Evolutionary conservation across 2,113 vertebrate genomes (phyloP).

Genomic region (Lasiurus borealis): DNA sequence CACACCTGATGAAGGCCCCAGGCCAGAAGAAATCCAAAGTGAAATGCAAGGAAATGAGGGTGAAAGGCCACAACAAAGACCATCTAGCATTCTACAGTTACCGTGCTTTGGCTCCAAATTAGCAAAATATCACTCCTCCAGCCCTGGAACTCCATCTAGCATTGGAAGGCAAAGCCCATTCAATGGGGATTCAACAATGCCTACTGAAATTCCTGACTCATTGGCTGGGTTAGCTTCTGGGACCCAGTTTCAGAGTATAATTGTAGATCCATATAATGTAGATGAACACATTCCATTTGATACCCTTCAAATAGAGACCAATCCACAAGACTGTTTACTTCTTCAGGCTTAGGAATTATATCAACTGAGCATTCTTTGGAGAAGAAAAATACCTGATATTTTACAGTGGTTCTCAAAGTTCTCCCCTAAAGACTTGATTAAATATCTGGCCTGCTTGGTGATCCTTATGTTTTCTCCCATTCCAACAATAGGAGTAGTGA

Average conservation of each 20-base stretch:
- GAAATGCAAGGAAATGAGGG: conserved; percentile 10
- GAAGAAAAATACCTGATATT: conserved; percentile 30
- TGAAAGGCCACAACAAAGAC: neutral
- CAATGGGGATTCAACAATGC: neutral
- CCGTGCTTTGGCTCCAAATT: conserved; percentile 38
- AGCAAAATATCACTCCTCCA: conserved; percentile 58
- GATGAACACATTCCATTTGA: conserved; percentile 62
- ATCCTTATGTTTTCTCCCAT: neutral
- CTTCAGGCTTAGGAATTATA: conserved; percentile 59
- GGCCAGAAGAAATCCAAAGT: conserved; percentile 58
- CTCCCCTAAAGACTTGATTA: conserved; percentile 17
- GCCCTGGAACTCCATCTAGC: conserved; percentile 79
- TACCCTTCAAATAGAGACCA: conserved; percentile 35
- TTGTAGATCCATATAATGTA: neutral
- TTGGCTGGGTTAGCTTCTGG: neutral
- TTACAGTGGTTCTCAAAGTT: conserved; percentile 18
- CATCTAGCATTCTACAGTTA: neutral
- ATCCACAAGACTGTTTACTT: conserved; percentile 50
- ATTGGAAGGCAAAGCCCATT: conserved; percentile 44
- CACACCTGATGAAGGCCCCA: conserved; percentile 17
- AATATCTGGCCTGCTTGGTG: neutral
- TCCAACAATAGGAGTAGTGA: neutral
- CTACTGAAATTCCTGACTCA: conserved; percentile 34
- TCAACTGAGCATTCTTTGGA: neutral
- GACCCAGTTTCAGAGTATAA: conserved; percentile 25